Evolutionary conservation across 2,888 invertebrate genomes (phyloP).

Genomic region (Drosophila sordidapex): DNA sequence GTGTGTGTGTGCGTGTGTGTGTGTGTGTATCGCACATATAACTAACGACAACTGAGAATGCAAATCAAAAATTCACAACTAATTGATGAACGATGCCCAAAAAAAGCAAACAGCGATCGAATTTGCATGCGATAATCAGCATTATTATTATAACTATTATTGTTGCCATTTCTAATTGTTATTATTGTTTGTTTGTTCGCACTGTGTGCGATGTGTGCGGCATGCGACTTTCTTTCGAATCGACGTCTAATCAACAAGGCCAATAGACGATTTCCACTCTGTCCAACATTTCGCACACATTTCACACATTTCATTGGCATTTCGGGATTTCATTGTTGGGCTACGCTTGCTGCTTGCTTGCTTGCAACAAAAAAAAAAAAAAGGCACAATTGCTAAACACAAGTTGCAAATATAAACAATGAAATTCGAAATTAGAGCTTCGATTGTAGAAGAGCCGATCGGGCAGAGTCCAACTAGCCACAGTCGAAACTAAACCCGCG

Average conservation of each 20-base stretch:
- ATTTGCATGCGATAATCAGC: background rate
- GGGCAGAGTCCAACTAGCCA: background rate
- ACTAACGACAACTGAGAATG: constrained; percentile 26
- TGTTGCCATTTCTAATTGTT: background rate
- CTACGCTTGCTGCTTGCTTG: background rate
- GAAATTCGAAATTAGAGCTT: background rate
- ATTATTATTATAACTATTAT: background rate
- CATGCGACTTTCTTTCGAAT: background rate
- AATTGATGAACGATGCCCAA: constrained; percentile 27
- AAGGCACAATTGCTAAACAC: background rate
- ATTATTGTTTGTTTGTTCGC: background rate
- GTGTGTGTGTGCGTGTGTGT: constrained; percentile 2
- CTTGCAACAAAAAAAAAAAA: background rate
- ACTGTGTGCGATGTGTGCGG: background rate
- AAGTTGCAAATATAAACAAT: background rate
- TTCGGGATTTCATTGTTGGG: background rate
- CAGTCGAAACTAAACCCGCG: background rate
- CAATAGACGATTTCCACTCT: background rate
- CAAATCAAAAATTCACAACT: constrained; percentile 33
- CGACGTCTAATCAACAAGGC: background rate
- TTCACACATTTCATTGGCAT: background rate
- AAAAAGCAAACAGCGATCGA: constrained; percentile 11
- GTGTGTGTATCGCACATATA: constrained; percentile 8
- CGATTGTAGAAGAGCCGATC: background rate
- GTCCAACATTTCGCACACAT: background rate